Conservation (phyloP, 2,888 invertebrate species). For the Steinernema carpocapsae region DNA sequence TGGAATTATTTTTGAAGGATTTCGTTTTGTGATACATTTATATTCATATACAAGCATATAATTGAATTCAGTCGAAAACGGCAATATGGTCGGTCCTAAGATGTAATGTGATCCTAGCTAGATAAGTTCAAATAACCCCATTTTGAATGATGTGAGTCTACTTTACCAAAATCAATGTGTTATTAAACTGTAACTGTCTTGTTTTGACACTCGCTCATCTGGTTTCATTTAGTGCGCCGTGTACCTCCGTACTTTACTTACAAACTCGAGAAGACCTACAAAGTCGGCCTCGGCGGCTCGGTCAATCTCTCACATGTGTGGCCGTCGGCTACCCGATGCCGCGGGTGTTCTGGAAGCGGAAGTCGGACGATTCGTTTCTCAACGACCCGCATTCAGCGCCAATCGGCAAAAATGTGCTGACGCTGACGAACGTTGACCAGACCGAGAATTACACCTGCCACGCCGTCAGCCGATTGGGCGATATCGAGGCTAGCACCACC, state of each 20-base stretch:
- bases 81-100: too few species aligned
- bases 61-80: too few species aligned
- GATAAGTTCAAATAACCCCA: too few species aligned
- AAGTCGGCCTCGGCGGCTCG: constrained; percentile 88
- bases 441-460: constrained; percentile 96
- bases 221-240: constrained; percentile 79
- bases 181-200: too few species aligned
- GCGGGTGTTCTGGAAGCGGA: constrained; percentile 78
- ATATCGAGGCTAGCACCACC: constrained; percentile 84
- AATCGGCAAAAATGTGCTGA: constrained; percentile 81
- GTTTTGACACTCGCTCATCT: too few species aligned
- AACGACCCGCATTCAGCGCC: constrained; percentile 68
- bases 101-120: too few species aligned
- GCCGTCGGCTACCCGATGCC: constrained; percentile 99
- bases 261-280: constrained; percentile 82
- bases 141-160: too few species aligned
- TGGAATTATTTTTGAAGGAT: too few species aligned
- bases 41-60: too few species aligned
- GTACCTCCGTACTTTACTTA: constrained; percentile 94
- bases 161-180: too few species aligned
- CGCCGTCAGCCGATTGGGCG: constrained; percentile 89
- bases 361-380: constrained; percentile 46
- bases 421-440: constrained; percentile 83
- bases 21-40: too few species aligned
- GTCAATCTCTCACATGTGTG: constrained; percentile 89